phyloP scores from a whole-genome alignment of 2,113 vertebrate species.

The Sakesphorus luctuosus region DNA sequence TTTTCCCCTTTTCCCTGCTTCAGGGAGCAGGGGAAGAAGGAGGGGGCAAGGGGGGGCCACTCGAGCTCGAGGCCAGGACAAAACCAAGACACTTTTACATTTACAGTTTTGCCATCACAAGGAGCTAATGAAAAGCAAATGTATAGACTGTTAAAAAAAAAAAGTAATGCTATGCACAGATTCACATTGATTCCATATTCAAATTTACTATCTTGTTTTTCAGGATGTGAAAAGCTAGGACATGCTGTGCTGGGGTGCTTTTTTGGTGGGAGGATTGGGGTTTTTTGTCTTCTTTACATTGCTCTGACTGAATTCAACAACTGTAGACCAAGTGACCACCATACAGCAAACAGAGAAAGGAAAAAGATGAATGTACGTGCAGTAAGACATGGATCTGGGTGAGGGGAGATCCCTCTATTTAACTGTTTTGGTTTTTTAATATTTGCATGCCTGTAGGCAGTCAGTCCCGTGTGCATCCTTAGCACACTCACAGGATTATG shows the following conservation, averaged over 20 bases:
- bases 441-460: background rate
- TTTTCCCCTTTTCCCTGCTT: no score
- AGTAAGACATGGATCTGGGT: background rate
- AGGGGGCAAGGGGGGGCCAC: no score
- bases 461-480: background rate
- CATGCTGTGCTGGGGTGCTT: background rate
- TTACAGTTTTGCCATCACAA: slow-evolving; percentile 10
- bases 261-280: background rate
- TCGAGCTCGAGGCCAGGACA: no score
- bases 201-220: slow-evolving; percentile 12
- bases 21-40: no score
- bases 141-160: background rate
- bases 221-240: background rate
- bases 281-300: background rate
- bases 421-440: background rate
- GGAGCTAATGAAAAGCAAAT: slow-evolving; percentile 50
- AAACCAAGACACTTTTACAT: background rate
- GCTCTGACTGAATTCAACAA: background rate
- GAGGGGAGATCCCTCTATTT: background rate
- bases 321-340: background rate
- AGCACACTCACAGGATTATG: background rate
- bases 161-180: background rate
- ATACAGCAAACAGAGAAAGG: background rate
- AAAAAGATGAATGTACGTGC: background rate
- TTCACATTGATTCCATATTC: background rate